Conservation (phyloP, 2,888 invertebrate genomes). For the Sthenelais limicola region DNA sequence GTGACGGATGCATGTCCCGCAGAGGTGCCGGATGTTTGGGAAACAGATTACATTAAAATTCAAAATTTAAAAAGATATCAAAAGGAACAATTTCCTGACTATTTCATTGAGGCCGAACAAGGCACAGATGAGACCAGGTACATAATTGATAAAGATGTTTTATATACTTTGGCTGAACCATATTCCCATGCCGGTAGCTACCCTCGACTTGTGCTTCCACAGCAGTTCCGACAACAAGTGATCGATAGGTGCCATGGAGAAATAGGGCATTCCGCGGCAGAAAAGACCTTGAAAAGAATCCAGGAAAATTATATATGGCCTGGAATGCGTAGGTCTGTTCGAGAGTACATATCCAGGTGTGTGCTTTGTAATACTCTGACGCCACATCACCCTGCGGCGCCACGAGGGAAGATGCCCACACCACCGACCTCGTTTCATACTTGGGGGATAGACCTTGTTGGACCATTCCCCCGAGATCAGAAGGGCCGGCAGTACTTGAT, state of each 20-base stretch:
- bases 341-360: background rate
- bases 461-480: background rate
- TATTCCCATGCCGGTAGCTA: background rate
- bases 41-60: too few species aligned
- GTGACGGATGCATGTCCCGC: background rate
- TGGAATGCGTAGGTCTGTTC: background rate
- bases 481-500: too few species aligned
- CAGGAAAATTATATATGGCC: conserved; percentile 26
- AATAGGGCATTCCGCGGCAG: background rate
- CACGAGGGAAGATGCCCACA: background rate
- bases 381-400: background rate
- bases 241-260: background rate
- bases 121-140: background rate
- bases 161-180: background rate
- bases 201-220: conserved; percentile 20
- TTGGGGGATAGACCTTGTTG: conserved; percentile 1
- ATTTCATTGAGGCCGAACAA: too few species aligned
- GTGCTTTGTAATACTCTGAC: background rate
- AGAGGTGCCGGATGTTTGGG: background rate
- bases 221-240: background rate
- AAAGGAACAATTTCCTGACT: too few species aligned
- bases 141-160: background rate
- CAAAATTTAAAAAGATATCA: too few species aligned
- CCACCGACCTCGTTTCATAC: background rate
- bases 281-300: background rate